phyloP scores from a whole-genome alignment of 2,113 vertebrate genomes.

The Laticauda laticaudata region DNA sequence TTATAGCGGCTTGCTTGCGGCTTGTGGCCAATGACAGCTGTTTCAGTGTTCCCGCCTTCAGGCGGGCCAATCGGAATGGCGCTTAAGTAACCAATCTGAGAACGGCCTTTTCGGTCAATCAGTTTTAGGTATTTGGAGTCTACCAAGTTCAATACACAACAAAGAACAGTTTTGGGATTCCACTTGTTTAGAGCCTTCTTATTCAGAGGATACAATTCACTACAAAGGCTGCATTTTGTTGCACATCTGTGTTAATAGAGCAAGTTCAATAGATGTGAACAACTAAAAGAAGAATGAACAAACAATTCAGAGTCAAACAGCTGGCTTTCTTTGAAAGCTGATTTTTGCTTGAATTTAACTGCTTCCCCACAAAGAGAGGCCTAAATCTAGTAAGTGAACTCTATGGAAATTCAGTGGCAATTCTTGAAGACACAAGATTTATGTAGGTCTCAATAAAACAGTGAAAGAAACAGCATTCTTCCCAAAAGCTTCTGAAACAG shows the following conservation, averaged over 20 bases:
- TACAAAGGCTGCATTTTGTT: not conserved
- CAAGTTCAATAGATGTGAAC: not conserved
- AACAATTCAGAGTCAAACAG: not conserved
- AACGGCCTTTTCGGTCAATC: no score
- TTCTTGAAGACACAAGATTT: conserved; percentile 34
- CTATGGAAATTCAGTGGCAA: conserved; percentile 18
- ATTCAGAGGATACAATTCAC: not conserved
- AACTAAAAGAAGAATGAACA: not conserved
- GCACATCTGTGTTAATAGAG: not conserved
- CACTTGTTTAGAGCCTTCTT: not conserved
- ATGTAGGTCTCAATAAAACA: conserved; percentile 42
- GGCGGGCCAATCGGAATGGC: no score
- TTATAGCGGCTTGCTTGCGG: no score
- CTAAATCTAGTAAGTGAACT: conserved; percentile 13
- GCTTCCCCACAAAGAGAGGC: conserved; percentile 17
- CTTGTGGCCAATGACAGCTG: no score
- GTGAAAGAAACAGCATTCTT: conserved; percentile 53
- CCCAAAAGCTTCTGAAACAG: conserved; percentile 42
- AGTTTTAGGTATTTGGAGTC: no score
- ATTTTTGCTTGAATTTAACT: not conserved
- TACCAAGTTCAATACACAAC: no score
- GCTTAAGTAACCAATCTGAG: no score
- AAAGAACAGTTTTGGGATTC: not conserved
- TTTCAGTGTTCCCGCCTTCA: no score
- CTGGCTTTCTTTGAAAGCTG: not conserved